Conservation (phyloP, 2,113 vertebrate species). For the Cynopterus brachyotis region DNA sequence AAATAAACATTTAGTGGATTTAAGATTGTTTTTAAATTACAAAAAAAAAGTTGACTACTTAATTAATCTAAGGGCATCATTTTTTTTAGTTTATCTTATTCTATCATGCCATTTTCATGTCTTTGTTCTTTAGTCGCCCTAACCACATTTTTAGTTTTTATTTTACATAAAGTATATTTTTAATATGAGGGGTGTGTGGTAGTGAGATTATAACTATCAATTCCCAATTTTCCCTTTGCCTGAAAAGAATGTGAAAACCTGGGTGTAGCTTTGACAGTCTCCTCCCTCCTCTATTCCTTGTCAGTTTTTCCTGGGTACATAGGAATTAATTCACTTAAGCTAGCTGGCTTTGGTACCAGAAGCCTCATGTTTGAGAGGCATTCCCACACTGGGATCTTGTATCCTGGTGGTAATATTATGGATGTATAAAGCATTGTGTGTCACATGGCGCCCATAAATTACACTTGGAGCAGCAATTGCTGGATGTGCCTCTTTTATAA, state of each 20-base stretch:
- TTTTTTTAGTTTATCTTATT: neutral
- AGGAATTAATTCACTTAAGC: neutral
- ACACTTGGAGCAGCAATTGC: neutral
- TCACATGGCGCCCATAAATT: neutral
- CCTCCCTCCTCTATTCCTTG: neutral
- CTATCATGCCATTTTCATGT: neutral
- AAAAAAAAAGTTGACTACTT: neutral
- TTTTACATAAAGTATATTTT: neutral
- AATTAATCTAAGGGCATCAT: neutral
- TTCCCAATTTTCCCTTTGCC: neutral
- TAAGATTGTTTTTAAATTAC: neutral
- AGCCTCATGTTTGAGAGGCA: neutral
- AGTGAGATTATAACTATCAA: neutral
- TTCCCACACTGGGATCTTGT: neutral
- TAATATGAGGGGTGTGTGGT: neutral
- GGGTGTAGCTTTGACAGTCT: neutral
- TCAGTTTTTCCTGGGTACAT: neutral
- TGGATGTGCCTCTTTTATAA: slow-evolving; percentile 33
- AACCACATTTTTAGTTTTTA: neutral
- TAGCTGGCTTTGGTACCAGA: neutral
- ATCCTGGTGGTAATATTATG: neutral
- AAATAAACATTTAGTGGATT: neutral
- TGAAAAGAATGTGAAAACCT: neutral
- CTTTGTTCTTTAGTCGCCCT: neutral
- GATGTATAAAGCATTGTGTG: neutral